These are phyloP conservation scores for Thaleichthys pacificus DNA, from an alignment of 2,797 vertebrate genomes.

Conservation along the genomic window DNA sequence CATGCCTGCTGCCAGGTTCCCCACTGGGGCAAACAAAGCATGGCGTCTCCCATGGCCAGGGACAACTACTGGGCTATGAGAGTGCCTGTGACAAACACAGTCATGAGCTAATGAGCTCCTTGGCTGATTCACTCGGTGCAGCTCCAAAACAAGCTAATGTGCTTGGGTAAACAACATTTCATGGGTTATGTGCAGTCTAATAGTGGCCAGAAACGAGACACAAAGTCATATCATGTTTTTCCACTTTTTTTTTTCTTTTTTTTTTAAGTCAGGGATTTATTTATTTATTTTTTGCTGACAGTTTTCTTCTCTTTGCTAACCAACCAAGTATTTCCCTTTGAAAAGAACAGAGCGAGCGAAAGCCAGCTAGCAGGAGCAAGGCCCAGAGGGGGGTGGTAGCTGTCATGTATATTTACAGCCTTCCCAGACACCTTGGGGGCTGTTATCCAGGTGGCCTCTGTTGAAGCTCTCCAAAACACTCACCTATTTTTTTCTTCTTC, in stretches of 20 bases:
- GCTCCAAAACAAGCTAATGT: background rate
- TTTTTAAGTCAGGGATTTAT: background rate
- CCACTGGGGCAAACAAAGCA: conserved; percentile 28
- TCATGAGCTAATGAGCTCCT: conserved; percentile 27
- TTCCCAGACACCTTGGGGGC: conserved; percentile 71
- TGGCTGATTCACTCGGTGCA: conserved; percentile 7
- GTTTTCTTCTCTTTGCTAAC: conserved; percentile 56
- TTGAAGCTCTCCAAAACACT: conserved; percentile 71
- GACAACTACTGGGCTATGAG: conserved; percentile 16
- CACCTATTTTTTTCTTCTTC: conserved; percentile 52
- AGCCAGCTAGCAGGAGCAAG: conserved; percentile 63
- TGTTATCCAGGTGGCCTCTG: conserved; percentile 77
- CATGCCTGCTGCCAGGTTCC: conserved; percentile 46
- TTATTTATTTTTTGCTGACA: conserved; percentile 10
- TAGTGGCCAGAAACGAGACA: background rate
- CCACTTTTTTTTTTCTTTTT: no score
- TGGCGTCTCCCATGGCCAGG: conserved; percentile 7
- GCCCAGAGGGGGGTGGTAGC: conserved; percentile 63
- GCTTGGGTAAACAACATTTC: background rate
- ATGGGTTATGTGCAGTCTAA: conserved; percentile 2
- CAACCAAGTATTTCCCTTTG: conserved; percentile 63
- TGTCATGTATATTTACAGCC: conserved; percentile 81
- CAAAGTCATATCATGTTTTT: no score
- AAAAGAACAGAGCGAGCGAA: conserved; percentile 64
- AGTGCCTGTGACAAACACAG: background rate